Conservation (phyloP, 2,888 invertebrate genomes). For the Colletes collaris region DNA sequence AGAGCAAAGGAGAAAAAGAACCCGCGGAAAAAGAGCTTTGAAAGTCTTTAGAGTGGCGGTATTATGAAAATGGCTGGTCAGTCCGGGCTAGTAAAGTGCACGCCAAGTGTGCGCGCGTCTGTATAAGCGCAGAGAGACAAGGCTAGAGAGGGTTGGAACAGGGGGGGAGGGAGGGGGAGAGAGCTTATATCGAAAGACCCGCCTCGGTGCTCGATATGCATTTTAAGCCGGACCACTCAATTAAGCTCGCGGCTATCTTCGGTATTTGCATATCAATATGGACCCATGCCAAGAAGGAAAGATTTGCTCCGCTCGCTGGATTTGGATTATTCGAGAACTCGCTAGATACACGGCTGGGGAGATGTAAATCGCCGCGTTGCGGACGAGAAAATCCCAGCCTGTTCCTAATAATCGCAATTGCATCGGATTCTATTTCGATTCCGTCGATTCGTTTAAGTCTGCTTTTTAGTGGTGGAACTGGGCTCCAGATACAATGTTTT, state of each 20-base stretch:
- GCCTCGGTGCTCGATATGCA: slow-evolving; percentile 48
- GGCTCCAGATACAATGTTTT: neutral
- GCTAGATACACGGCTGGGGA: neutral
- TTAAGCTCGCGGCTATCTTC: slow-evolving; percentile 71
- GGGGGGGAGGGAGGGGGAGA: neutral
- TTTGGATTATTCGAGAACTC: slow-evolving; percentile 54
- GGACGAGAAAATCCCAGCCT: neutral
- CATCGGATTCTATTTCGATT: neutral
- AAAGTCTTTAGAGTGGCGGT: slow-evolving; percentile 53
- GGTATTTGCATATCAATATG: slow-evolving; percentile 77
- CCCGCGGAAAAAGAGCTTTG: slow-evolving; percentile 39
- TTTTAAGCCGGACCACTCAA: slow-evolving; percentile 74
- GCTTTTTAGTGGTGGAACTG: neutral
- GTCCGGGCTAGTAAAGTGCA: slow-evolving; percentile 27
- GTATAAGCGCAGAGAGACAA: neutral
- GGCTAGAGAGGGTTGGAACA: too few species aligned
- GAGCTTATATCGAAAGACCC: slow-evolving; percentile 19
- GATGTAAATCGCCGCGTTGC: slow-evolving; percentile 11
- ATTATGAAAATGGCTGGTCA: slow-evolving; percentile 63
- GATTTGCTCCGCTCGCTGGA: slow-evolving; percentile 38
- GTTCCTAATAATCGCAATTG: slow-evolving; percentile 17
- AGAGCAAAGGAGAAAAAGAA: neutral
- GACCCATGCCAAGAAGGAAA: slow-evolving; percentile 66
- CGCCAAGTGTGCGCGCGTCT: neutral
- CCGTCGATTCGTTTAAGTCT: neutral